These are phyloP conservation scores for Micrasema minimum DNA, from an alignment of 1,140 invertebrate species.

Conservation along the genomic window DNA sequence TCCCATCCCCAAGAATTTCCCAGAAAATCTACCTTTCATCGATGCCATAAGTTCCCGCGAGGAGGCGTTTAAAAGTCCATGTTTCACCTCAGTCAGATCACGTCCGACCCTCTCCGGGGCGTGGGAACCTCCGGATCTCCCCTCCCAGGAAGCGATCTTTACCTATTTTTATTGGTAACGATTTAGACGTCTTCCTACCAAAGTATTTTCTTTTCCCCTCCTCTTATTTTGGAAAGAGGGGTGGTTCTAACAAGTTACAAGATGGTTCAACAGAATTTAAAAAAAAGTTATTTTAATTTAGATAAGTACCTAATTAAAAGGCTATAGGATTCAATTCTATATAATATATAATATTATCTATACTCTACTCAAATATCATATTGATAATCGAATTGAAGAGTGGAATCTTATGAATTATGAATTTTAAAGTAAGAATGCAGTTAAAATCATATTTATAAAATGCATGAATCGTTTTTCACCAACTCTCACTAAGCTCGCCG, in stretches of 20 bases:
- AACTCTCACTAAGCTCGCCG: too few species aligned
- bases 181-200: constrained; percentile 51
- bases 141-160: constrained; percentile 38
- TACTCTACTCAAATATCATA: too few species aligned
- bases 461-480: too few species aligned
- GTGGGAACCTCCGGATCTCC: constrained; percentile 34
- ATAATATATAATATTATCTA: too few species aligned
- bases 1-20: too few species aligned
- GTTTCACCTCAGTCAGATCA: constrained; percentile 52
- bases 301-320: not conserved
- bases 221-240: not conserved
- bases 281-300: too few species aligned
- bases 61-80: constrained; percentile 52
- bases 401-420: too few species aligned
- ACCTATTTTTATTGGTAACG: constrained; percentile 54
- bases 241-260: not conserved
- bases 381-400: too few species aligned
- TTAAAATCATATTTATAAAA: too few species aligned
- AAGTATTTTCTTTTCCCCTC: not conserved
- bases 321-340: too few species aligned
- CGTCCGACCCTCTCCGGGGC: constrained; percentile 44
- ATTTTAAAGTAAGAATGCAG: too few species aligned
- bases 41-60: constrained; percentile 1
- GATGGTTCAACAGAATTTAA: too few species aligned
- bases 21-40: constrained; percentile 1